Evolutionary conservation across 2,888 invertebrate genomes (phyloP).

Genomic region (Polyommatus iphigenia): DNA sequence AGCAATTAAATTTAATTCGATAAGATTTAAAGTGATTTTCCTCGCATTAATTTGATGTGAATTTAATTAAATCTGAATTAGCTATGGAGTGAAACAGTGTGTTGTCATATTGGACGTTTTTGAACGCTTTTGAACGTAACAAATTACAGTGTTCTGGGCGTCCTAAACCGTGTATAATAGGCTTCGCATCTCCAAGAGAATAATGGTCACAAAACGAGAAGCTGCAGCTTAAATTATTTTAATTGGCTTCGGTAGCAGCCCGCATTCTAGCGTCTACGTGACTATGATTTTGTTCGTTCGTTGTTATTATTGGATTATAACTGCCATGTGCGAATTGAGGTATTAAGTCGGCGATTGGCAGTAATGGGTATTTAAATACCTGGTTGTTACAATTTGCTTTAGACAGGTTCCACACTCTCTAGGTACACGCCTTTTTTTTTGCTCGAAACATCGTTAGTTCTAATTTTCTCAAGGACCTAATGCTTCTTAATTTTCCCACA

Average conservation of each 20-base stretch:
- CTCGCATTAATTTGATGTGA: neutral
- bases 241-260: slow-evolving; percentile 80
- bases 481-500: too few species aligned
- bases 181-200: slow-evolving; percentile 71
- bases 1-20: neutral
- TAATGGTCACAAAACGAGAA: slow-evolving; percentile 78
- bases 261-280: slow-evolving; percentile 41
- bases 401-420: neutral
- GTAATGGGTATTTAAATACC: neutral
- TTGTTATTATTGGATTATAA: slow-evolving; percentile 9
- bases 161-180: slow-evolving; percentile 76
- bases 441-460: too few species aligned
- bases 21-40: slow-evolving; percentile 1
- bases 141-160: slow-evolving; percentile 68
- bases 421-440: too few species aligned
- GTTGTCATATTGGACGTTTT: slow-evolving; percentile 48
- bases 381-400: neutral
- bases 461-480: too few species aligned
- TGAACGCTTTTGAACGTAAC: slow-evolving; percentile 58
- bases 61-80: slow-evolving; percentile 23
- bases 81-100: slow-evolving; percentile 31
- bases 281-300: neutral
- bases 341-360: neutral
- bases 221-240: slow-evolving; percentile 79
- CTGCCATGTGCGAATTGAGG: neutral